phyloP scores from a whole-genome alignment of 2,113 vertebrate species.

The Grammomys surdaster region DNA sequence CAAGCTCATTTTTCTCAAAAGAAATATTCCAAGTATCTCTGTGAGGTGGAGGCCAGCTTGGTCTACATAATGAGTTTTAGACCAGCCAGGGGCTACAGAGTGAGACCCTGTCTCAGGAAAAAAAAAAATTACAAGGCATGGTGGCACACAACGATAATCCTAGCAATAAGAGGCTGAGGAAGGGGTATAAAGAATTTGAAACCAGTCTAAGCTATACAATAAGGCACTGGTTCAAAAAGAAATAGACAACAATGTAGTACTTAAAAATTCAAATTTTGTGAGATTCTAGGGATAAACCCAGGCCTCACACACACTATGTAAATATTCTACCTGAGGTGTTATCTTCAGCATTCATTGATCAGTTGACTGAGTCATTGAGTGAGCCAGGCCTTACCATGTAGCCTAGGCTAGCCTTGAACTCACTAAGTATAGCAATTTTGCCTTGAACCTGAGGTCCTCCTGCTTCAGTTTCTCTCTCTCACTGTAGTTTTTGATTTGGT shows the following conservation, averaged over 20 bases:
- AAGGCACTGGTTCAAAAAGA: background rate
- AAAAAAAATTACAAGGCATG: background rate
- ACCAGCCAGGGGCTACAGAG: background rate
- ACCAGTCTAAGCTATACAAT: background rate
- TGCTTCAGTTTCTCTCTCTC: background rate
- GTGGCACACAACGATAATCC: background rate
- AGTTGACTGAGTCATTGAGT: background rate
- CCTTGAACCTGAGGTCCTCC: background rate
- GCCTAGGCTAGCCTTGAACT: background rate
- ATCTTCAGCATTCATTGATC: background rate
- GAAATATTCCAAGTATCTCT: constrained; percentile 8
- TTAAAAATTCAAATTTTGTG: background rate
- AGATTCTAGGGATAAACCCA: background rate
- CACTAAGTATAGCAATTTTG: background rate
- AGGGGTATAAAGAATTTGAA: background rate
- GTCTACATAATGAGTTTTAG: background rate
- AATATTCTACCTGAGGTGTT: background rate
- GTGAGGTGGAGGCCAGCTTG: background rate
- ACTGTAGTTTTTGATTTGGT: background rate
- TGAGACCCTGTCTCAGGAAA: background rate
- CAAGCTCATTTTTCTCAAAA: background rate
- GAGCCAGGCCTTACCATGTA: background rate
- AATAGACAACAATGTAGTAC: background rate
- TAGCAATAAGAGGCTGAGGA: background rate
- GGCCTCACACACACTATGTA: background rate